phyloP scores from a whole-genome alignment of 2,797 vertebrate species.

The Sebastes nivosus region DNA sequence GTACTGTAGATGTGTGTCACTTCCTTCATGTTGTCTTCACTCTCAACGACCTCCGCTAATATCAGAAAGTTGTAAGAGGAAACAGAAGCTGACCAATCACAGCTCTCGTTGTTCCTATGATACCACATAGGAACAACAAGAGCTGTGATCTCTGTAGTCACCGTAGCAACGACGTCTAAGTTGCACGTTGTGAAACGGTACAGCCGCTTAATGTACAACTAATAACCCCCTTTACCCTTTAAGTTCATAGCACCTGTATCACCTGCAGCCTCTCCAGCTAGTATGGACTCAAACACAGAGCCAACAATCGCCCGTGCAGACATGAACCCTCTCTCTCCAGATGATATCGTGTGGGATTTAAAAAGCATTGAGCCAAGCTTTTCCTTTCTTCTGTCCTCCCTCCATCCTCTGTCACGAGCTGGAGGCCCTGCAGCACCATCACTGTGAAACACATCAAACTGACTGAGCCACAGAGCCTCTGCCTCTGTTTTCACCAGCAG shows the following conservation, averaged over 20 bases:
- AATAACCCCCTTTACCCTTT: background rate
- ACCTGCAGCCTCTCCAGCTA: background rate
- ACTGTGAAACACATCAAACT: background rate
- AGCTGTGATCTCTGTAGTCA: background rate
- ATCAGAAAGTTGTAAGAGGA: background rate
- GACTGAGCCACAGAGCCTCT: background rate
- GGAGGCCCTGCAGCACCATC: constrained; percentile 7
- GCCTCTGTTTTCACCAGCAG: background rate
- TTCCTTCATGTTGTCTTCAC: background rate
- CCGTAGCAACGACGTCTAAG: background rate
- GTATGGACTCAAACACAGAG: background rate
- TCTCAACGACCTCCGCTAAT: background rate
- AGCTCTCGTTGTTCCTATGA: background rate
- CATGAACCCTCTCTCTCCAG: background rate
- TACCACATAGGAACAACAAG: no score
- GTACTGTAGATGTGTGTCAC: background rate
- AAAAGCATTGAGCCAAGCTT: background rate
- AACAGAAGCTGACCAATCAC: background rate
- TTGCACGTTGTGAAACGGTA: background rate
- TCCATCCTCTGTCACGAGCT: background rate
- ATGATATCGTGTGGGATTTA: background rate
- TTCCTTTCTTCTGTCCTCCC: background rate
- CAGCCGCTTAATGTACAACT: background rate
- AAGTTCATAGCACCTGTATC: background rate
- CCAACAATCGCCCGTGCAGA: background rate